These are phyloP conservation scores for Myodes glareolus DNA, from an alignment of 2,113 vertebrate species.

Conservation along the genomic window DNA sequence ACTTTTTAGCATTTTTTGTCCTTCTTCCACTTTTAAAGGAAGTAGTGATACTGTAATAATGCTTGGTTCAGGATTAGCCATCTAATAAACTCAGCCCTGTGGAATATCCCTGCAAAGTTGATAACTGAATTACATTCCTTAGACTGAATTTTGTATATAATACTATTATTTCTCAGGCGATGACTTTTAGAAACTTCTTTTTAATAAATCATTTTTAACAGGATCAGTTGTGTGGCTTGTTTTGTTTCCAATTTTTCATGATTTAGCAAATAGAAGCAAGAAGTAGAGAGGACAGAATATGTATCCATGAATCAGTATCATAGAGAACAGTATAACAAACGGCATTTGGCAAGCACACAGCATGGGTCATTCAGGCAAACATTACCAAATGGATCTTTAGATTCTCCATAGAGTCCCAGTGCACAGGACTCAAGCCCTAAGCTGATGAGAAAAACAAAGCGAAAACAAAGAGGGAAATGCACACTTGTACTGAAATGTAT, in stretches of 20 bases:
- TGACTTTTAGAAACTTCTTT: not conserved
- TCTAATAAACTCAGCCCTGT: not conserved
- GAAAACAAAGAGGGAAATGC: not conserved
- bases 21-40: not conserved
- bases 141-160: not conserved
- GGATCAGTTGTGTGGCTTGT: not conserved
- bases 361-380: accelerated
- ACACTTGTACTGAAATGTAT: not conserved
- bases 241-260: not conserved
- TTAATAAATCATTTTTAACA: slow-evolving; percentile 35
- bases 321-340: not conserved
- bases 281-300: not conserved
- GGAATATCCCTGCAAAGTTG: not conserved
- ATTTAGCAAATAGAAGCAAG: not conserved
- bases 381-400: too few relatives aligned
- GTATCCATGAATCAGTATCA: not conserved
- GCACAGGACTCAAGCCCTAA: not conserved
- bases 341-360: not conserved
- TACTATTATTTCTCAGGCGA: not conserved
- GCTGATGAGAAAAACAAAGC: not conserved
- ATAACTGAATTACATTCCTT: not conserved
- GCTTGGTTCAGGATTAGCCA: not conserved
- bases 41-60: not conserved
- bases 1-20: not conserved
- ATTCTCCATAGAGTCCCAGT: not conserved